Base-by-base conservation (phyloP, 2,113 vertebrate species). In the Platycercus adscitus region DNA sequence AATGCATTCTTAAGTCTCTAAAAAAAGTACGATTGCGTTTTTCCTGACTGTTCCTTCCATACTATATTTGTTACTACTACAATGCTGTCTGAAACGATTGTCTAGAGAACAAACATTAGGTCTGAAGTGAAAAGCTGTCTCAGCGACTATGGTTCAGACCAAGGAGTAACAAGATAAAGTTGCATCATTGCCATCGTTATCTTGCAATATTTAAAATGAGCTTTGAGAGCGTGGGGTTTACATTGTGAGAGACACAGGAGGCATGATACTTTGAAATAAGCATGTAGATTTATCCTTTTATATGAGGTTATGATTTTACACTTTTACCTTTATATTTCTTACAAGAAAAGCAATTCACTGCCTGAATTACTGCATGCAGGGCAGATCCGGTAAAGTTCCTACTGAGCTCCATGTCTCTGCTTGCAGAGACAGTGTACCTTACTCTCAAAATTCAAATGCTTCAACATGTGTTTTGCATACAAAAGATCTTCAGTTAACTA, bases 11-110 rank as follows among this genome's bases (percentile, higher is more conserved):
- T 35, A 52, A 44, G 21, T 63, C 9, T 71, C 24, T 55, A 52
- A 79, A 80, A 3, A 3, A 50, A 4, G 33, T 60, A 29, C 0
- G 13, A 4, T 7, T 28, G 1, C 2, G 28, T 24, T 84, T 55
- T 13, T n/a, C 6, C 13, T 82, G 35, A 41, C 3, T 53, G 1
- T 63, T 89, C 10, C 9, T 77, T 82, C 13, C 41, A 24, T 71
- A 19, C 12, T 76, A 3, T 50, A 31, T 69, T 77, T 47, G 4
- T 52, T 83, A 23, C 9, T 14, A 63, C 6, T 52, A 28, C 25
- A 58, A 16, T 43, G 17, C 13, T 81, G 19, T 79, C 47, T 79
- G 37, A 78, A 89, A 44, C 17, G 0, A 46, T 37, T 79, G 9
- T 24, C n/a, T 71, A 16, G 71, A 90, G 16, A 63, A 28, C 28